Base-by-base conservation (phyloP, 2,113 vertebrate species). In the Promerops cafer region DNA sequence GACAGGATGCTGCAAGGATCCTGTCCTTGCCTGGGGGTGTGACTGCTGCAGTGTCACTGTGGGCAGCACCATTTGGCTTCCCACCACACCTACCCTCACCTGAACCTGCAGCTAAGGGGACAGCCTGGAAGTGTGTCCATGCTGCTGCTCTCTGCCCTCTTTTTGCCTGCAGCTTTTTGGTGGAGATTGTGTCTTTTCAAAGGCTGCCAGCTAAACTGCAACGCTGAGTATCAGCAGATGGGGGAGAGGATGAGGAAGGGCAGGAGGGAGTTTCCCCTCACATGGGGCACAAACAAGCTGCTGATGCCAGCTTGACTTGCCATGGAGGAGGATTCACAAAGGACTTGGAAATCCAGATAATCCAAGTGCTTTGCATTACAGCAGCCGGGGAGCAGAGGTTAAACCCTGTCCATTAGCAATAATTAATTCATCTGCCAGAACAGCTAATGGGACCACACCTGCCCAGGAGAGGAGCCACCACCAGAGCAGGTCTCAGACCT, bases 41-140 rank as follows among this genome's bases (percentile, higher is more conserved):
- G 2, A 26, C 20, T 64, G 65, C 85, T 69, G 40, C 70, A 30
- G 57, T 11, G 42, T 22, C 68, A 12, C 66, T 1, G 11, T 7
- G 15, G 40, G 39, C 56, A 89, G 50, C 68, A 72, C 66, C 4
- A 31, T n/a, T 42, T 83, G 80, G 16, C 56, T 90, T 37, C 69
- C 35, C 26, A 9, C 2, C 71, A 65, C 40, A 11, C 7, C 53
- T 92, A 10, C 15, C 70, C 40, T 69, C 59, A 21, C 66, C 71
- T 74, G 83, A 79, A 53, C 49, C 49, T 37, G 57, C 82, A n/a
- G 59, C 63, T 4, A 0, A 19, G 75, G 23, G 37, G 35, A 17
- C 0, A 2, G 10, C 2, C 68, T 50, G 56, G 9, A 8, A 10
- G 10, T 0, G 0, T 18, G 13, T 18, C 35, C 2, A 0, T 3